Percentiles rank a stretch among this genome's conserved stretches.
Conservation (phyloP, 1,140 invertebrate genomes). For the Geopemphigus sp. region DNA sequence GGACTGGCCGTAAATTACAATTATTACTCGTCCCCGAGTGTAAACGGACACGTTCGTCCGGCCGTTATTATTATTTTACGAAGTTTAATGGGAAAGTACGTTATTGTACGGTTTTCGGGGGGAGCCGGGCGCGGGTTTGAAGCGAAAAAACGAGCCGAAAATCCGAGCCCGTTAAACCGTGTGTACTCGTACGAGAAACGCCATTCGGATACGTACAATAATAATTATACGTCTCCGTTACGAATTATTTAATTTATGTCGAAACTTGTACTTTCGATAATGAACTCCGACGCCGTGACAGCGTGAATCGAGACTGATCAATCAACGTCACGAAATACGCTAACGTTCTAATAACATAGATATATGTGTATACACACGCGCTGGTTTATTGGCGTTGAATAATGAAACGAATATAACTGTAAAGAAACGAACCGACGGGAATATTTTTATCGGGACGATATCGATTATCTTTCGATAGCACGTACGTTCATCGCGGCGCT, state of each 20-base stretch:
- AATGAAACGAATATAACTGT: constrained; percentile 2
- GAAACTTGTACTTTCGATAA: neutral
- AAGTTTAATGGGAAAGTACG: neutral
- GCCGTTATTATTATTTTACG: neutral
- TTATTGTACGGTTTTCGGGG: neutral
- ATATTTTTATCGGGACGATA: neutral
- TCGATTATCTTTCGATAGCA: neutral
- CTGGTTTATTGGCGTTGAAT: neutral
- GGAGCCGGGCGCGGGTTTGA: neutral
- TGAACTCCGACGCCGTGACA: neutral
- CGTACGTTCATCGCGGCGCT: too few species aligned
- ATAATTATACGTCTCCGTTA: neutral
- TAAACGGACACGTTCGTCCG: neutral
- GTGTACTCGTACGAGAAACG: too few species aligned
- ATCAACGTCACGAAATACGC: neutral
- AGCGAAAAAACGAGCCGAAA: neutral
- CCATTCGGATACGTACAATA: neutral
- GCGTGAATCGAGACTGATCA: neutral
- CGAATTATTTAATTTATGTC: too few species aligned
- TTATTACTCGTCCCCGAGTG: neutral
- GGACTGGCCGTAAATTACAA: neutral
- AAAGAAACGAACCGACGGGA: neutral
- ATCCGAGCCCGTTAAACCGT: neutral
- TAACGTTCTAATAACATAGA: neutral
- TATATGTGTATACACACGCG: neutral